phyloP scores from a whole-genome alignment of 2,888 invertebrate genomes.

The Frankliniella intonsa region DNA sequence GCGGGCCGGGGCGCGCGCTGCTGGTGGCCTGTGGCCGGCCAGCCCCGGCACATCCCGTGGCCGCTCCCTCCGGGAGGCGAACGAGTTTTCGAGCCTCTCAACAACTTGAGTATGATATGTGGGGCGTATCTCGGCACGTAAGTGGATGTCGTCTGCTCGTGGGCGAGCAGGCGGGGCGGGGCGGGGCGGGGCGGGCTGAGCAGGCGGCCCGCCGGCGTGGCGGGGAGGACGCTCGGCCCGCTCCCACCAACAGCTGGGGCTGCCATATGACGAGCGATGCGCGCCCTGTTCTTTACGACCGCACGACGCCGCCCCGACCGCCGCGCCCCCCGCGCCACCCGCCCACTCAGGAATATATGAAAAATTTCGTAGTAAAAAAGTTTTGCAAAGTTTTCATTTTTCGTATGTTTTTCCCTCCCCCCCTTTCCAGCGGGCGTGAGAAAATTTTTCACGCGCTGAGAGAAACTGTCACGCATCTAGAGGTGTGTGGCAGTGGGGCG shows the following conservation, averaged over 20 bases:
- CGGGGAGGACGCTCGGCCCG: background rate
- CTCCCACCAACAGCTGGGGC: no score
- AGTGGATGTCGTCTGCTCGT: slow-evolving; percentile 4
- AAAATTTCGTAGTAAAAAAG: no score
- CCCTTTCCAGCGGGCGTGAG: no score
- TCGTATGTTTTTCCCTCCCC: no score
- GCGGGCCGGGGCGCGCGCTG: background rate
- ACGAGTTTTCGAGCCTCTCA: slow-evolving; percentile 22
- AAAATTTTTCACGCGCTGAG: no score
- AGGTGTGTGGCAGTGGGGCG: no score
- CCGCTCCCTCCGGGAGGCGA: background rate
- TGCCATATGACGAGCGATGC: no score
- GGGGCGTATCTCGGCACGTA: slow-evolving; percentile 14
- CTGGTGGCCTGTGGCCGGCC: background rate
- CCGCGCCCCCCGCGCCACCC: background rate
- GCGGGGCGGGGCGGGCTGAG: background rate
- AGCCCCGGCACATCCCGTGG: background rate
- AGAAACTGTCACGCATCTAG: no score
- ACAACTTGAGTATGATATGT: slow-evolving; percentile 25
- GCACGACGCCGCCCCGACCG: background rate
- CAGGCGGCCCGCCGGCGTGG: background rate
- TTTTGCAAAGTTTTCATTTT: no score
- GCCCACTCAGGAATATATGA: background rate
- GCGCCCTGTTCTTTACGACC: no score
- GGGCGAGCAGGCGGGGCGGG: background rate